Conservation (phyloP, 2,797 vertebrate genomes). For the Urocyon cinereoargenteus region DNA sequence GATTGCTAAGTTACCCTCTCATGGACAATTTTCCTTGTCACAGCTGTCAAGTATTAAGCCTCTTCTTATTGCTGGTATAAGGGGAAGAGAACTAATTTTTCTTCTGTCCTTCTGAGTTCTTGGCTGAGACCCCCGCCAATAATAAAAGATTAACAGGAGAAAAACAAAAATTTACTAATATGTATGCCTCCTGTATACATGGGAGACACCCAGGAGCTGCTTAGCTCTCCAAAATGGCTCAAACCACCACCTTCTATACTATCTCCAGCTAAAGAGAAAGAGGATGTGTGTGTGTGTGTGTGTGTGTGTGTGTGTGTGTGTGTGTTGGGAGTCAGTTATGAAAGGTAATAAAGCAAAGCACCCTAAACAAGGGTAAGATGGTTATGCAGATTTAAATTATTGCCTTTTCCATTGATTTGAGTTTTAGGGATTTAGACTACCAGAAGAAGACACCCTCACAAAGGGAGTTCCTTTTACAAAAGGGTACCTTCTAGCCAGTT, state of each 20-base stretch:
- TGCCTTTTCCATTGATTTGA: not conserved
- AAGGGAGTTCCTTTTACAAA: not conserved
- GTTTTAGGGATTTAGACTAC: not conserved
- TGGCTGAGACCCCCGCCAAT: not conserved
- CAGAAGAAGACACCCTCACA: not conserved
- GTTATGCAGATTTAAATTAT: not conserved
- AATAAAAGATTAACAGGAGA: not conserved
- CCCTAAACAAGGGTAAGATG: not conserved
- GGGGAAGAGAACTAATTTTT: not conserved
- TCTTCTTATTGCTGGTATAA: not conserved
- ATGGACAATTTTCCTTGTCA: conserved; percentile 16
- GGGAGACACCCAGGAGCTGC: not conserved
- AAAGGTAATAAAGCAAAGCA: not conserved
- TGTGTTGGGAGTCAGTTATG: not conserved
- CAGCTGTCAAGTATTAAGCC: not conserved
- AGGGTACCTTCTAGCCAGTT: not conserved
- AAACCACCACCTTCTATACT: not conserved
- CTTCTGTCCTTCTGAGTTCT: not conserved
- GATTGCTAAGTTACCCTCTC: not conserved
- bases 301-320: not conserved
- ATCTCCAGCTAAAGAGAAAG: not conserved
- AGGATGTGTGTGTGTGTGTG: not conserved
- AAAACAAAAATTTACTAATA: not conserved
- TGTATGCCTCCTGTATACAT: not conserved
- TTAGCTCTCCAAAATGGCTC: not conserved